Evolutionary conservation across 2,113 vertebrate species (phyloP), one percentile per base, ranked within the genome.

Genomic region (Andinoacara biseriatus): DNA sequence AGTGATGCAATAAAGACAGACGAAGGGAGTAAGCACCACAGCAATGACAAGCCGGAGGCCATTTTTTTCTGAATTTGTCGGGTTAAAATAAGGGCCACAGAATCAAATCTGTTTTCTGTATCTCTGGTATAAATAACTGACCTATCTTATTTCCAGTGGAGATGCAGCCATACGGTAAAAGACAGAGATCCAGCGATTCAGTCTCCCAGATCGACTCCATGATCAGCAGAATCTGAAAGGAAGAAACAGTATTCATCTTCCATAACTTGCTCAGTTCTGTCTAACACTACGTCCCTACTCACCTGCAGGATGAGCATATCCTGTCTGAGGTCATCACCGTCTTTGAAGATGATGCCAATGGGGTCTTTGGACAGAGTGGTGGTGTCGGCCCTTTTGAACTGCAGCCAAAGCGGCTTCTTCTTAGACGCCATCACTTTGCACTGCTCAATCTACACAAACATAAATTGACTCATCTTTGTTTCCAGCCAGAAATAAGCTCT

Each of bases 241-340:
- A 86, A 29, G 15, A 15, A 2, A 57, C 3, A 14, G 33, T 22
- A 17, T 31, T 59, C 46, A 15, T 33, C 8, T 33, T 14, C 10
- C 14, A 1, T 38, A 0, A 38, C 35, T 15, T 0, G 1, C 14
- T 22, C 29, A 5, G 7, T 7, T 22, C 24, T 31, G 18, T 33
- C 24, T 46, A 0, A 65, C 14, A 7, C n/a, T 10, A 14, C 2
- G 20, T 1, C 10, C 46, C 26, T 10, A 6, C 85, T 5, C 93
- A 98, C 99, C 97, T 99, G 99, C 86, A 99, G 96, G 94, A 99
- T 99, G 38, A 99, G 96, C 99, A 99, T 99, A 82, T 99, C 98
- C 93, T 99, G 99, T 1, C 99, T 95, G 38, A 99, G 96, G 89
- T 99, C 99, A 10, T 99, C 99, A 0, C 99, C 99, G 0, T 99